A percentile compares a stretch with the other conserved stretches of the same genome.
Conservation (phyloP, 2,888 invertebrate species). For the Chydorus sphaericus region DNA sequence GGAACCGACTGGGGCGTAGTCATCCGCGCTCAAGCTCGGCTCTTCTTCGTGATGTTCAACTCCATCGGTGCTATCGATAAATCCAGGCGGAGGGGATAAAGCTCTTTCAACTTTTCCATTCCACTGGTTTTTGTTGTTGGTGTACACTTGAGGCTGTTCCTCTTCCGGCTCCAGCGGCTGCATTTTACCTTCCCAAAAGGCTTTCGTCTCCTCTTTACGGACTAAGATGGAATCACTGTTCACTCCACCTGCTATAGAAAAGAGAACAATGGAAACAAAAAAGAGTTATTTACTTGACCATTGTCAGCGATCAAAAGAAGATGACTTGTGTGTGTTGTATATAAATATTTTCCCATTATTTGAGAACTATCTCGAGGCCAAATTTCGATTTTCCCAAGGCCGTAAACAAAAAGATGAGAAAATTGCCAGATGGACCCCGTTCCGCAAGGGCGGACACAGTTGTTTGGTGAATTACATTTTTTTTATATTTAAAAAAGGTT, state of each 20-base stretch:
- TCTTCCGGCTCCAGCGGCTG: constrained; percentile 20
- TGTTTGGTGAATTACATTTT: no score
- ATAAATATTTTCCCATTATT: no score
- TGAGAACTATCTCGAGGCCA: no score
- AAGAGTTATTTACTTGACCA: no score
- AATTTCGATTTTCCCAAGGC: no score
- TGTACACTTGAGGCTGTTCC: not conserved
- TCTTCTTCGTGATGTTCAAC: not conserved
- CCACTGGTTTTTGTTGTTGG: not conserved
- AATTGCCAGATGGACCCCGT: not conserved
- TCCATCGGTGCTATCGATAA: constrained; percentile 2
- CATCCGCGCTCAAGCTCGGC: not conserved
- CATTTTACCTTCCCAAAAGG: constrained; percentile 26
- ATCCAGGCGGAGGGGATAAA: constrained; percentile 14
- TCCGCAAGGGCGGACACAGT: no score
- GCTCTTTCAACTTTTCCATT: not conserved
- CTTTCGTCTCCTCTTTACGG: constrained; percentile 26
- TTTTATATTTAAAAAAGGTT: no score
- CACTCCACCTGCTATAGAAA: constrained; percentile 24
- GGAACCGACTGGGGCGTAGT: constrained; percentile 9
- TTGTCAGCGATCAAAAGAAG: constrained; percentile 17
- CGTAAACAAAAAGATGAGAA: not conserved
- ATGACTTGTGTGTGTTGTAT: no score
- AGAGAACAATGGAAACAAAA: constrained; percentile 7
- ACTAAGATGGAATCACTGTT: constrained; percentile 25